A percentile compares a stretch with the other conserved stretches of the same genome.
phyloP scores from a whole-genome alignment of 1,140 invertebrate species.

The Plodia interpunctella region DNA sequence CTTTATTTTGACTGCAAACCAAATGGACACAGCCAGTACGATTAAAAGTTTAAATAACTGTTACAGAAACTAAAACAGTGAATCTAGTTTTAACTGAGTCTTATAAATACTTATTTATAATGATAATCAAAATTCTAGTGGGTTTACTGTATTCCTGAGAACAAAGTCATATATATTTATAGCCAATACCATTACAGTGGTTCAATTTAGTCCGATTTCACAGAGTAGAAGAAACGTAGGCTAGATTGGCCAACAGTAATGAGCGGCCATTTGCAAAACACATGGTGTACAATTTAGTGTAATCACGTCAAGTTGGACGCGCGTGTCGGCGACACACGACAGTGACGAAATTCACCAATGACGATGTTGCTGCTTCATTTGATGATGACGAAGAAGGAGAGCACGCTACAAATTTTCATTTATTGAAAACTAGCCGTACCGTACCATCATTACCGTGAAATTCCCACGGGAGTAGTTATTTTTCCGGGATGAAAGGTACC shows the following conservation, averaged over 20 bases:
- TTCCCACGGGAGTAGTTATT: too few species aligned
- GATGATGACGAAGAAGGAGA: background rate
- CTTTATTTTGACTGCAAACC: too few species aligned
- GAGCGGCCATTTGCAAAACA: conserved; percentile 21
- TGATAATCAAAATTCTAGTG: too few species aligned
- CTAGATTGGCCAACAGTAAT: conserved; percentile 4
- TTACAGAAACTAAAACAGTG: too few species aligned
- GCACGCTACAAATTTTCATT: background rate
- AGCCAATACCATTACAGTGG: conserved; percentile 4
- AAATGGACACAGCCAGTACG: too few species aligned
- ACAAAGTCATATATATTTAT: background rate
- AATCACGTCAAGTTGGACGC: conserved; percentile 31
- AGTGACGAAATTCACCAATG: background rate
- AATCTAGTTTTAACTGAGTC: too few species aligned
- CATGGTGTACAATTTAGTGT: conserved; percentile 26
- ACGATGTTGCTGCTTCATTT: background rate
- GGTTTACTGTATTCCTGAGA: background rate
- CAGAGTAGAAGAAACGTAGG: background rate
- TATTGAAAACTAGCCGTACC: too few species aligned
- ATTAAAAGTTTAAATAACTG: too few species aligned
- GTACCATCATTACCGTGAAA: too few species aligned
- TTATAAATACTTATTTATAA: too few species aligned
- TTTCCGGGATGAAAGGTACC: too few species aligned
- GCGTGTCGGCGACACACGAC: conserved; percentile 15
- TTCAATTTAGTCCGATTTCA: conserved; percentile 2